Base-by-base conservation (phyloP, 2,888 invertebrate species). In the Drosophila nr. fundita region DNA sequence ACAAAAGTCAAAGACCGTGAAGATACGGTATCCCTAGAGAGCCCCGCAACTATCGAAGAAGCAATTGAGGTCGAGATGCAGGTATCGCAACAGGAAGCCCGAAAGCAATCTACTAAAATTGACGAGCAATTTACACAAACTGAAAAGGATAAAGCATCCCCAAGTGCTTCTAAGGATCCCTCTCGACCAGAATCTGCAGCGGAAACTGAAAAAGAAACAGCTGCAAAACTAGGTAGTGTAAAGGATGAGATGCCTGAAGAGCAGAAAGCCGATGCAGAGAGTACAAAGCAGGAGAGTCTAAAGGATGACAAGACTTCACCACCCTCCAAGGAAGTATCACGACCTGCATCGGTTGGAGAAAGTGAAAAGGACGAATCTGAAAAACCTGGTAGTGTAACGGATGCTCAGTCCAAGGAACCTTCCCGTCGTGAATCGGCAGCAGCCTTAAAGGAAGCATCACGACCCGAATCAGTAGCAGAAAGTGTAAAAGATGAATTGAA, bases 31-130 rank as follows among this genome's bases (percentile, higher is more conserved):
- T 92, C 93, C 5, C 63, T 91, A 3, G 93, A 92, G 42, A 93
- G 93, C 38, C 93, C 92, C 0, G 92, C 90, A 0, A 93, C 93
- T 0, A 92, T 93, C 36, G 93, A 93, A 72, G 93, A 93, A 85
- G 92, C 92, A 3, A 92, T 92, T 59, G 92, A 92, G 55, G 87
- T 92, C 0, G 92, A 92, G 78, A 85, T 89, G 59, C 84, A 90
- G 68, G 78, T 88, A 64, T 58, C 83, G 0, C 42, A 82, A 18
- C 83, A 85, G 11, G 68, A 73, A 6, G 71, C 75, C n/a, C 75
- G 69, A 13, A 79, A 78, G 38, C 48, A 72, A 38, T 72, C 79
- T 4, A 58, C 49, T 4, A 72, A 73, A 24, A 36, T 40, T 13
- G 58, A 57, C 4, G 52, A 67, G 48, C 58, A 68, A 42, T n/a